Evolutionary conservation across 2,888 invertebrate genomes (phyloP), one percentile per base, ranked within the genome.

Genomic region (Malacosoma neustria): DNA sequence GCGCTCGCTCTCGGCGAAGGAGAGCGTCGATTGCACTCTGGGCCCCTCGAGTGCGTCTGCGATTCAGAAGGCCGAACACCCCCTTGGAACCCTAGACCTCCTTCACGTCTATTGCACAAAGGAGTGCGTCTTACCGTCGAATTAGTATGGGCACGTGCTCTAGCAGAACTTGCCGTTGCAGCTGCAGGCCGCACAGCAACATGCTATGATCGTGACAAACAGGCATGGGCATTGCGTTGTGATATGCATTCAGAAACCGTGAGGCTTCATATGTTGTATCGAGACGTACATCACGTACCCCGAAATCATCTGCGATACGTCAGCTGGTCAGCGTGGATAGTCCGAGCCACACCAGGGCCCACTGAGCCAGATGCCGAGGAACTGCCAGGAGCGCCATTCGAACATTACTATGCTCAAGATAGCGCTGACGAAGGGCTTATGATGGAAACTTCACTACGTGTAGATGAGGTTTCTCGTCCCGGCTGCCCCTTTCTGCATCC

Each of bases 151-250:
- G 93, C 93, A 5, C 89, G 92, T 44, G 81, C 87, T 3, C 57
- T 90, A 11, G 88, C 87, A 1, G 80, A 88, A 13, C 62, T 88
- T n/a, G 71, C 76, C 0, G 79, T 89, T 1, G 81, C 89, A 1
- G 82, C 89, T 0, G 87, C 88, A 0, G 89, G 89, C 0, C 87
- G 89, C 14, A 82, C 87, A 3, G 79, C 87, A 14, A 88, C 88
- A 7, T 92, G 93, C 65, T 93, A 93, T 72, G 94, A 94, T 69
- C 84, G 92, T 6, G 94, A 94, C 71, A 93, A 93, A 58, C 92
- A 91, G 60, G 92, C 92, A 4, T 93, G 94, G 94, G 87, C 91
- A 36, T 82, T 94, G 39, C 90, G 93, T 49, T 91, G 92, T 30
- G 93, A 94, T 68, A 89, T 91, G 39, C 93, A 93, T 57, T 92